phyloP scores from a whole-genome alignment of 2,113 vertebrate species.

The Trichechus manatus region DNA sequence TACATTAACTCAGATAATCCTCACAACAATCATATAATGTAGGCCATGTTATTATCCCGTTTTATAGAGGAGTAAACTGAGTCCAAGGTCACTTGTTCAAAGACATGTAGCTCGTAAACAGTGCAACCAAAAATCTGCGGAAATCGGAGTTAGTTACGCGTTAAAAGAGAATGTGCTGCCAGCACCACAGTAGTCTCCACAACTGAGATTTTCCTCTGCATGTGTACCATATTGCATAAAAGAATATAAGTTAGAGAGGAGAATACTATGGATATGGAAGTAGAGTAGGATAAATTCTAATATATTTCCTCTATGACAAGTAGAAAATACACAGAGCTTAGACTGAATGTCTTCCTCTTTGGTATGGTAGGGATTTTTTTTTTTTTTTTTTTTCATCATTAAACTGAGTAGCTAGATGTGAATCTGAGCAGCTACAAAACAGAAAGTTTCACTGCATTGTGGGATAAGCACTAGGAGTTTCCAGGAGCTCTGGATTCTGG shows the following conservation, averaged over 20 bases:
- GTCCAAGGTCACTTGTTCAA: background rate
- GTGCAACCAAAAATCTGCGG: background rate
- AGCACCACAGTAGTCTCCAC: background rate
- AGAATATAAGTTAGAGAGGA: background rate
- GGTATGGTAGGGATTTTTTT: background rate
- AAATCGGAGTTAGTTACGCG: background rate
- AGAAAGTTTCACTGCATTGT: background rate
- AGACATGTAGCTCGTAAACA: background rate
- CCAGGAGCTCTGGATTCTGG: background rate
- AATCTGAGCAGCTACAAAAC: conserved; percentile 18
- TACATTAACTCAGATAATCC: background rate
- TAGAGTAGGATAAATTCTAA: background rate
- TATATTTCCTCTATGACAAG: background rate
- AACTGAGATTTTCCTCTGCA: background rate
- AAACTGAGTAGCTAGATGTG: background rate
- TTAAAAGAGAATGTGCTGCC: background rate
- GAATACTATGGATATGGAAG: background rate
- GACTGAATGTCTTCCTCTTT: background rate
- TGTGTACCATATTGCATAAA: background rate
- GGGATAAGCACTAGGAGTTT: background rate
- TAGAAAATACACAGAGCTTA: background rate
- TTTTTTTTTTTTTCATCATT: background rate
- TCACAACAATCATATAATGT: background rate
- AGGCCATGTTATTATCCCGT: background rate
- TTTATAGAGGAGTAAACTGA: background rate